Evolutionary conservation across 2,888 invertebrate species (phyloP).

Genomic region (Hydriomena furcata): DNA sequence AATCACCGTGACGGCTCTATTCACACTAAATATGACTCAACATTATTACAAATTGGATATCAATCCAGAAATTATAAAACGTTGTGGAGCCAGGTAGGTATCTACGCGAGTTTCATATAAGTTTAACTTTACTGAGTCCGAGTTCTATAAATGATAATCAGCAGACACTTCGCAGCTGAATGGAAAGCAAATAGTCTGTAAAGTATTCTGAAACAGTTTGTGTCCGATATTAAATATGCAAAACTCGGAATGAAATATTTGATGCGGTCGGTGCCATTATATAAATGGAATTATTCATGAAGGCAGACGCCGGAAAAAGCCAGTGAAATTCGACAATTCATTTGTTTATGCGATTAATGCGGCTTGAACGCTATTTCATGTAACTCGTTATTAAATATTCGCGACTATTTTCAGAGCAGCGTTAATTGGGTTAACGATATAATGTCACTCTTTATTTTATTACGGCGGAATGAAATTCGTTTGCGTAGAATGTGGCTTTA

Average conservation of each 20-base stretch:
- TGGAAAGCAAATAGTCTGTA: constrained; percentile 39
- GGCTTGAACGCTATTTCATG: constrained; percentile 64
- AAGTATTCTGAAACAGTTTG: constrained; percentile 65
- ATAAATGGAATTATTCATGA: constrained; percentile 79
- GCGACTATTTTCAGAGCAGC: constrained; percentile 49
- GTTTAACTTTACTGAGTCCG: constrained; percentile 8
- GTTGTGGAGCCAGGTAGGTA: no score
- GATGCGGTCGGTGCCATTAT: constrained; percentile 75
- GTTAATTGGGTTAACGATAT: constrained; percentile 51
- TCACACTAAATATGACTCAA: constrained; percentile 43
- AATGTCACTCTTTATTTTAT: constrained; percentile 41
- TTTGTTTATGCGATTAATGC: constrained; percentile 71
- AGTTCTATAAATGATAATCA: constrained; percentile 9
- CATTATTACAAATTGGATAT: constrained; percentile 25
- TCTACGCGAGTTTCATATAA: no score
- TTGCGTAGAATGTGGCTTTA: constrained; percentile 17
- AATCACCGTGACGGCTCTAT: constrained; percentile 58
- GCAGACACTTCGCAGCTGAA: constrained; percentile 16
- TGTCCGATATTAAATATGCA: constrained; percentile 76
- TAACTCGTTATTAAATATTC: constrained; percentile 48
- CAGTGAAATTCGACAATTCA: constrained; percentile 73
- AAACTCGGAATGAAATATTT: constrained; percentile 76
- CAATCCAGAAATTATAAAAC: constrained; percentile 14
- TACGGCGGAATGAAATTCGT: constrained; percentile 16
- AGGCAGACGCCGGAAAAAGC: constrained; percentile 72